These are phyloP conservation scores for Patiria pectinifera DNA, from an alignment of 53 echinoderm and acorn worm species.

Conservation along the genomic window DNA sequence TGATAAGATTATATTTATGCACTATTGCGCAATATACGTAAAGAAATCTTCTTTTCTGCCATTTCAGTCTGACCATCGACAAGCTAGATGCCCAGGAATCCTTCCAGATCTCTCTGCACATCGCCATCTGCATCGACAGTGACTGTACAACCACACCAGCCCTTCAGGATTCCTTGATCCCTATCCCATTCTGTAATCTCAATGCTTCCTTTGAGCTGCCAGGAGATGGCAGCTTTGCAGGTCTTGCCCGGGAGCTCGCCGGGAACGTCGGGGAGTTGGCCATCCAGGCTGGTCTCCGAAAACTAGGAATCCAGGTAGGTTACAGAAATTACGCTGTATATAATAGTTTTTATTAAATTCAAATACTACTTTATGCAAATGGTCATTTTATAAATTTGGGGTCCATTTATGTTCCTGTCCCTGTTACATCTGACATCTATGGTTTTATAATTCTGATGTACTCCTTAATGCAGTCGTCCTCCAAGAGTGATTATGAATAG, in stretches of 20 bases:
- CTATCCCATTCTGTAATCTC: slow-evolving; percentile 56
- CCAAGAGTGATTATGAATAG: too few species aligned
- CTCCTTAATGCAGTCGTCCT: too few species aligned
- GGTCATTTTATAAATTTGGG: too few species aligned
- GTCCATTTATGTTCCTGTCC: too few species aligned
- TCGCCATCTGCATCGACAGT: slow-evolving; percentile 32
- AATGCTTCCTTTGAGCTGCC: slow-evolving; percentile 31
- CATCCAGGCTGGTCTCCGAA: slow-evolving; percentile 51
- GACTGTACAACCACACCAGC: slow-evolving; percentile 21
- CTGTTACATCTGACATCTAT: too few species aligned
- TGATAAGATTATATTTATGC: too few species aligned
- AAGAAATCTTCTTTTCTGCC: background rate
- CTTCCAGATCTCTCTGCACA: slow-evolving; percentile 29
- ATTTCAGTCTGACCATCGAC: slow-evolving; percentile 36
- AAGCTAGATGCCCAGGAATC: slow-evolving; percentile 47
- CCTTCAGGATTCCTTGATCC: slow-evolving; percentile 14
- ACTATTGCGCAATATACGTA: background rate
- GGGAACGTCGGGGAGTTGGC: slow-evolving; percentile 35
- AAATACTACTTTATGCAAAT: too few species aligned
- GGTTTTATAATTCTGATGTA: too few species aligned
- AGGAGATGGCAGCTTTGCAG: slow-evolving; percentile 43
- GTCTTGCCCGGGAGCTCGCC: slow-evolving; percentile 22
- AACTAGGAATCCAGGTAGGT: slow-evolving; percentile 61
- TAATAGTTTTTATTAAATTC: too few species aligned
- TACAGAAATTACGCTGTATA: too few species aligned